Evolutionary conservation across 2,113 vertebrate species (phyloP), one percentile per base, ranked within the genome.

Genomic region (Equus quagga): DNA sequence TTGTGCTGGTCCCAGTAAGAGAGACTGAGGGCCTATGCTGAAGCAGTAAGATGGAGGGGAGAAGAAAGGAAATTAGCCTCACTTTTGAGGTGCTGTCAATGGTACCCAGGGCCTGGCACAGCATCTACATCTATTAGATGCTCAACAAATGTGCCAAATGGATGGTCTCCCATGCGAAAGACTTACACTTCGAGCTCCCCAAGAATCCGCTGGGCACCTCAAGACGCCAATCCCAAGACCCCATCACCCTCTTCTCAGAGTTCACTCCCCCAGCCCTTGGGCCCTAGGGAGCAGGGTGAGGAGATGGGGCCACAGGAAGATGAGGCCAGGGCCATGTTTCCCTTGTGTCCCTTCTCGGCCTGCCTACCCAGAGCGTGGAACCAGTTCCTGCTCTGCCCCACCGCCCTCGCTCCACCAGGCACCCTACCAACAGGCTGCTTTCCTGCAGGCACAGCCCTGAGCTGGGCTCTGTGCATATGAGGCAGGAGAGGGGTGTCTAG

Each of bases 1-100:
- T 5, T 18, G 65, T 6, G 6, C 5, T 31, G 0, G 3, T 18
- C 28, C 0, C 13, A 21, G 60, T 33, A 11, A 26, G 46, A 75
- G 31, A 0, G 26, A 75, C 7, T 0, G 8, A 46, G 49, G 44
- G 46, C 23, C 85, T 46, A 1, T 28, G 81, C 56, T 28, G 56
- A 72, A 49, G 83, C 56, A 51, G 65, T 12, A 65, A 84, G 70
- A 41, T 1, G 21, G 17, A 8, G 65, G 31, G 19, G 60, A 36
- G 21, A 26, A 41, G 51, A 9, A 44, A 24, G 12, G 31, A 91
- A 78, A 41, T 14, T 3, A 24, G 76, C 51, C 18, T 28, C 18
- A 15, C 58, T 54, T 73, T 54, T 3, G 3, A 79, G 36, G 26
- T 6, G 19, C 54, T 78, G 12, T 69, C 54, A 19, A 0, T 12